Conservation (phyloP, 2,888 invertebrate species). For the Ischnus inquisitorius region DNA sequence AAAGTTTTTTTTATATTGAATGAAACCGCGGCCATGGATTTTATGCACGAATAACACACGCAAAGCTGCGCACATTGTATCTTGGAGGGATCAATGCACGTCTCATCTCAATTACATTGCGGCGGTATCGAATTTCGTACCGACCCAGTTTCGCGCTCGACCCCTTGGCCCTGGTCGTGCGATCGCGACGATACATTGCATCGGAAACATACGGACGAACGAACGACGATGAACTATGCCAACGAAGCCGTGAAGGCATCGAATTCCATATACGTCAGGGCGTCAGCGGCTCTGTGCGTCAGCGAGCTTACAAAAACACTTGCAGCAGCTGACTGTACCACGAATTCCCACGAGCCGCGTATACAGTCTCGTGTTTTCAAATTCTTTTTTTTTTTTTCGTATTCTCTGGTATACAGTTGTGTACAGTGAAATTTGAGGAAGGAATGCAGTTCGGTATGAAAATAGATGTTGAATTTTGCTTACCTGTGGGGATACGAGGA, state of each 20-base stretch:
- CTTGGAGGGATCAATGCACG: slow-evolving; percentile 39
- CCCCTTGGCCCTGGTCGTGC: slow-evolving; percentile 61
- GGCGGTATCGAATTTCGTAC: slow-evolving; percentile 62
- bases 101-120: slow-evolving; percentile 50
- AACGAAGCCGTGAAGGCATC: slow-evolving; percentile 29
- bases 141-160: slow-evolving; percentile 61
- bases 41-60: not conserved
- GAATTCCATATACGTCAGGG: slow-evolving; percentile 20
- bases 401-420: not conserved
- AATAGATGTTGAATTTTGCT: slow-evolving; percentile 51
- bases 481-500: slow-evolving; percentile 31
- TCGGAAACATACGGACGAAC: slow-evolving; percentile 11
- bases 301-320: slow-evolving; percentile 23
- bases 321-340: slow-evolving; percentile 38
- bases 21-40: not conserved
- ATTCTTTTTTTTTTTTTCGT: not conserved
- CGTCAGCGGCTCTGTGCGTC: not conserved
- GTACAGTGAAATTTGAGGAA: not conserved
- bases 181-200: slow-evolving; percentile 57
- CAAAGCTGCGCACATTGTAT: slow-evolving; percentile 22
- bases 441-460: slow-evolving; percentile 27
- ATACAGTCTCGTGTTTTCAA: not conserved
- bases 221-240: slow-evolving; percentile 19
- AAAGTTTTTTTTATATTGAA: not conserved
- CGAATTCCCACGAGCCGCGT: slow-evolving; percentile 53